Percentiles rank a stretch among this genome's conserved stretches.
phyloP scores from a whole-genome alignment of 2,797 vertebrate species.

The Danio jaintianensis region DNA sequence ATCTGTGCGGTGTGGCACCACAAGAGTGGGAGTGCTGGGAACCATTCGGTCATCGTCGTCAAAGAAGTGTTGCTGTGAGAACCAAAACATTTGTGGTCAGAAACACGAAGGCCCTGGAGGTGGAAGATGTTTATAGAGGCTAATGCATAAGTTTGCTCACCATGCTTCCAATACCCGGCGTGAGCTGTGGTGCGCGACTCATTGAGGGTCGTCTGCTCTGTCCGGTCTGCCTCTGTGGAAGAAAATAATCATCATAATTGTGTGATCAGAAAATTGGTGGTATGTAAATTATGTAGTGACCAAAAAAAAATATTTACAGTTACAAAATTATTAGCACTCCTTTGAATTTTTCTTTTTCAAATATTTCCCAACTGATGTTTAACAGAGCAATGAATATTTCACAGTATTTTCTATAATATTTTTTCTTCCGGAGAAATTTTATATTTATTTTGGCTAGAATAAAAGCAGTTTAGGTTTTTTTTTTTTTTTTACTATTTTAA shows the following conservation, averaged over 20 bases:
- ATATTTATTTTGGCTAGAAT: too few species aligned
- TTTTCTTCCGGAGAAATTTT: too few species aligned
- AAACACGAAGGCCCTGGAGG: neutral
- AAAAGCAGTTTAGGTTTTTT: too few species aligned
- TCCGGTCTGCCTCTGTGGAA: conserved; percentile 73
- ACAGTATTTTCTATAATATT: too few species aligned
- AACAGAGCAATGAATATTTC: too few species aligned
- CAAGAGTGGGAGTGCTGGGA: conserved; percentile 95
- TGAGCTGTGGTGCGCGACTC: conserved; percentile 91
- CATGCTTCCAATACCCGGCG: conserved; percentile 92
- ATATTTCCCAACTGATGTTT: too few species aligned
- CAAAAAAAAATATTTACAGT: too few species aligned
- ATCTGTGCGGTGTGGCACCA: conserved; percentile 96
- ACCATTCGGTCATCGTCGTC: conserved; percentile 98
- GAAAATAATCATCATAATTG: neutral
- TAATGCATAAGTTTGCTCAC: conserved; percentile 69
- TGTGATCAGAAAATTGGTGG: neutral
- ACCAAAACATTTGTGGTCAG: conserved; percentile 1
- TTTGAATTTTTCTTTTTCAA: too few species aligned
- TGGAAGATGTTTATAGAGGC: neutral
- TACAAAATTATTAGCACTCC: too few species aligned
- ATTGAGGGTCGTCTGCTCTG: conserved; percentile 87
- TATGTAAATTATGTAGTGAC: neutral
- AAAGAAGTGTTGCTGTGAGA: conserved; percentile 91
- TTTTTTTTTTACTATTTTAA: too few species aligned